These are phyloP conservation scores for Micropoecilia bifurca DNA, from an alignment of 2,797 vertebrate species.

Conservation along the genomic window DNA sequence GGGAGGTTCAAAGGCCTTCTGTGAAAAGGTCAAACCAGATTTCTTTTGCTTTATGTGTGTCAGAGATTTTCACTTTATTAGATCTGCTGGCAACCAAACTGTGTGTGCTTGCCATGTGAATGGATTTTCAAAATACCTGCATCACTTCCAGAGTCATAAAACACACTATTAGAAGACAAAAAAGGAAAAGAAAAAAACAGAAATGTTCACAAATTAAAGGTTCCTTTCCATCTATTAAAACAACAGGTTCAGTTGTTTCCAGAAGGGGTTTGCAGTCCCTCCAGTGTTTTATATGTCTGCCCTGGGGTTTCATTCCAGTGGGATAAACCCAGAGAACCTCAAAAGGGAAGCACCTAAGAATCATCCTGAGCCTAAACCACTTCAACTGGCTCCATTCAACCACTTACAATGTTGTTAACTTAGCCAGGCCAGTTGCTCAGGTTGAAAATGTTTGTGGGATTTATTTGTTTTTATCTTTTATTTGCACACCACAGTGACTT, in stretches of 20 bases:
- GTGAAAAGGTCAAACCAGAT: constrained; percentile 72
- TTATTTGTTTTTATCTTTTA: background rate
- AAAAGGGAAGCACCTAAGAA: background rate
- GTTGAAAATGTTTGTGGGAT: background rate
- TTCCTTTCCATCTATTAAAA: background rate
- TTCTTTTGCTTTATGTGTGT: constrained; percentile 32
- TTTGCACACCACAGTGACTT: background rate
- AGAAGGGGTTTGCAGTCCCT: background rate
- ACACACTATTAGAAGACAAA: background rate
- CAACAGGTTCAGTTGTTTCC: background rate
- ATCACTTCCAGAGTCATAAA: background rate
- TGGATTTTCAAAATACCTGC: background rate
- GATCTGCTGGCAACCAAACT: constrained; percentile 37
- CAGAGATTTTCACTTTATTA: constrained; percentile 57
- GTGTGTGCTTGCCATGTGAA: background rate
- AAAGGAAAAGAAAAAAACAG: background rate
- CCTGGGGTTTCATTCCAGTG: background rate
- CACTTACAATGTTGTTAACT: background rate
- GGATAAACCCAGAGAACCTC: background rate
- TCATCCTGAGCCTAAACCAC: background rate
- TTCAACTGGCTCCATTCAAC: background rate
- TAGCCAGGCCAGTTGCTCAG: background rate
- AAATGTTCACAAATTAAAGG: background rate
- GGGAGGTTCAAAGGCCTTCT: constrained; percentile 63
- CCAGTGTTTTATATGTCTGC: background rate